Evolutionary conservation across 2,797 vertebrate species (phyloP), one percentile per base, ranked within the genome.

Genomic region (Chelon auratus): DNA sequence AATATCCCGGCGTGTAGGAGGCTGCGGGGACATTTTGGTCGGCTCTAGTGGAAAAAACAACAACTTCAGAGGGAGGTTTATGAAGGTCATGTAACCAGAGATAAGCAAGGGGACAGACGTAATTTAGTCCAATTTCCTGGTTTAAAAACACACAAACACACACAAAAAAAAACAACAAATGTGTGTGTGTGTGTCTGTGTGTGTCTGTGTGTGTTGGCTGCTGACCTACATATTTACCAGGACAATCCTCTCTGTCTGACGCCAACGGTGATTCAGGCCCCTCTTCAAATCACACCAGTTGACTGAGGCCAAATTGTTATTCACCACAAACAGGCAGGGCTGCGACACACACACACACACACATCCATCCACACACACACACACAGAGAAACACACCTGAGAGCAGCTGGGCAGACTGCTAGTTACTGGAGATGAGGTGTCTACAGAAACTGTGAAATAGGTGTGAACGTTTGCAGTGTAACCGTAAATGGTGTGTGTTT

Each of bases 181-280:
- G 57, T 59, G 39, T 68, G 55, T 64, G 26, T 72, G 4, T 4
- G 14, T 17, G 15, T 43, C 15, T 43, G 5, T 62, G 17, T 36
- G 48, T 11, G 53, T 54, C 59, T 71, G 56, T 65, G 33, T 71
- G 11, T 24, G 68, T 56, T 26, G 47, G 62, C 36, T 4, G 62
- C 20, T 81, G 89, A 87, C 86, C 90, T 78, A 84, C 68, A 83
- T 89, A 64, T 61, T 72, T 42, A 70, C 56, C 60, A 8, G 62
- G 78, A 75, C 39, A 9, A 51, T 75, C 61, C 50, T 43, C 47
- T 43, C 3, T 18, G 67, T 65, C 73, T 89, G 83, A 86, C 60
- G 75, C 48, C 83, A 77, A 72, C 68, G 2, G 59, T 90, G 90
- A 92, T 78, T 88, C 83, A 89, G 64, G 65, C 5, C 45, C 70